A percentile compares a stretch with the other conserved stretches of the same genome.
Conservation (phyloP, 2,888 invertebrate species). For the Pristionchus mayeri region DNA sequence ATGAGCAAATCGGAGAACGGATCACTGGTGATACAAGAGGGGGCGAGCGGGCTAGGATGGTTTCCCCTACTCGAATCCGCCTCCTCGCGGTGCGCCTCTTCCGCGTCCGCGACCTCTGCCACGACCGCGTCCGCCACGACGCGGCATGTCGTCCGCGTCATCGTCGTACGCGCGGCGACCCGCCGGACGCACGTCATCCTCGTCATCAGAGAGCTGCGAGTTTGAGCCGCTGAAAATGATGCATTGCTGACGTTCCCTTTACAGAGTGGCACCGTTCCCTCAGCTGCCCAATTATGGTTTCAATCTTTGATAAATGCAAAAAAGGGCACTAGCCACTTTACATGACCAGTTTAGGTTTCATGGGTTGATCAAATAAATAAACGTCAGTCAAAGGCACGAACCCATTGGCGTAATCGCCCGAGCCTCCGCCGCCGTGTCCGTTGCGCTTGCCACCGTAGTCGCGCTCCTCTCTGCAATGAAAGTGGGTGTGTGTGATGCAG, state of each 20-base stretch:
- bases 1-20: too few species aligned
- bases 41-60: too few species aligned
- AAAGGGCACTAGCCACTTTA: too few species aligned
- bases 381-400: background rate
- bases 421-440: background rate
- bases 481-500: too few species aligned
- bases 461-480: slow-evolving; percentile 22
- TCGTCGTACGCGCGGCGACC: background rate
- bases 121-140: slow-evolving; percentile 8
- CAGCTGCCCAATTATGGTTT: too few species aligned
- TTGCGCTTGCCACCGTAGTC: background rate
- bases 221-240: background rate
- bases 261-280: too few species aligned
- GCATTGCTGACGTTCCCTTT: too few species aligned
- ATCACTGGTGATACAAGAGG: too few species aligned
- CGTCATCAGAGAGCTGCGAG: background rate
- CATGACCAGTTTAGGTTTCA: background rate
- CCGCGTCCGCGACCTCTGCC: slow-evolving; percentile 23
- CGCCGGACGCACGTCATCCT: background rate
- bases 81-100: background rate
- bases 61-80: background rate
- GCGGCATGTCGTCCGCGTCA: background rate
- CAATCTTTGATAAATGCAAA: background rate
- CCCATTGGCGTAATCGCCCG: background rate
- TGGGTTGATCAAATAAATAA: background rate